A percentile compares a stretch with the other conserved stretches of the same genome.
Conservation (phyloP, 2,797 vertebrate genomes). For the Squalus acanthias region DNA sequence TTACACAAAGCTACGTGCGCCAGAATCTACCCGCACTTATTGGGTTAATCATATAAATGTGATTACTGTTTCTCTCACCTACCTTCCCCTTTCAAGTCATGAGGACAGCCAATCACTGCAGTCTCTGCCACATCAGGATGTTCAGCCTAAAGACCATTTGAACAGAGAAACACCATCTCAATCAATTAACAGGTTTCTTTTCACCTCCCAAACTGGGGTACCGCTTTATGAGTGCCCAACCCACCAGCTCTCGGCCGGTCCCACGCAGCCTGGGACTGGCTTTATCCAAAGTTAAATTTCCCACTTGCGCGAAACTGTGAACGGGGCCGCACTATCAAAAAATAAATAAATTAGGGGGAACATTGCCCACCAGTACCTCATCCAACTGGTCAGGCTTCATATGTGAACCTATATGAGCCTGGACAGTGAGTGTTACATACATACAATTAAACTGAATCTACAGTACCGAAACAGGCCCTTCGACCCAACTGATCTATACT, state of each 20-base stretch:
- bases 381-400: not conserved
- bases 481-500: not conserved
- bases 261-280: too few relatives aligned
- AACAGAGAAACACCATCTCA: not conserved
- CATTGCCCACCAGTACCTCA: not conserved
- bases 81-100: constrained; percentile 92
- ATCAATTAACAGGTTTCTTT: constrained; percentile 1
- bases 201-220: not conserved
- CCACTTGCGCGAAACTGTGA: too few relatives aligned
- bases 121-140: constrained; percentile 81
- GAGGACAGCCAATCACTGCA: constrained; percentile 80
- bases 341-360: too few relatives aligned
- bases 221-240: not conserved
- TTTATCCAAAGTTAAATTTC: too few relatives aligned
- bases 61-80: constrained; percentile 41
- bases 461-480: not conserved
- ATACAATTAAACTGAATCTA: not conserved
- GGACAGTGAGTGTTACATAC: not conserved
- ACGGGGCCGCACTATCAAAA: too few relatives aligned
- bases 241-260: too few relatives aligned
- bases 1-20: not conserved
- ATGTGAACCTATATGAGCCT: not conserved
- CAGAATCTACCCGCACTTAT: not conserved
- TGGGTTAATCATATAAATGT: not conserved
- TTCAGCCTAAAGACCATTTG: constrained; percentile 62